Conservation (phyloP, 2,888 invertebrate species). For the Harpalus rubripes region DNA sequence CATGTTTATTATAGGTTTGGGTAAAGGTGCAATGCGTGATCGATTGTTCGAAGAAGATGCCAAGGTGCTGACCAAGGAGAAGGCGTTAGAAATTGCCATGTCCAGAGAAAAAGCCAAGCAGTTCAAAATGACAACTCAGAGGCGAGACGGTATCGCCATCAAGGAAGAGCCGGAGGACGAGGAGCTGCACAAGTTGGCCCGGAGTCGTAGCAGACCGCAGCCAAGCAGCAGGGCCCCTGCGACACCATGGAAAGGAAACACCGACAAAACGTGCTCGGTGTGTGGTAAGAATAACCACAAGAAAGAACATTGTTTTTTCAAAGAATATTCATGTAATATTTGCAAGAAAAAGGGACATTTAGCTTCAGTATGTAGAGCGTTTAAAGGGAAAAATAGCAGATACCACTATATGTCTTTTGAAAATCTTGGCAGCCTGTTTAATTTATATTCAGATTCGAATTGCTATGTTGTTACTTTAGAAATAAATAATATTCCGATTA, state of each 20-base stretch:
- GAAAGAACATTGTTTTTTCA: not conserved
- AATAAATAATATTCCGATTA: constrained; percentile 3
- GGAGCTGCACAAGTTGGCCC: not conserved
- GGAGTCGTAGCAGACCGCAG: not conserved
- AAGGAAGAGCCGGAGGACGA: constrained; percentile 6
- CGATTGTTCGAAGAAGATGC: constrained; percentile 41
- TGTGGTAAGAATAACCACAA: constrained; percentile 23
- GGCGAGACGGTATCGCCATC: constrained; percentile 9
- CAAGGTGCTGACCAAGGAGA: not conserved
- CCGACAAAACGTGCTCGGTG: constrained; percentile 12
- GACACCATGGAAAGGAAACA: not conserved
- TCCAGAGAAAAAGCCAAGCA: not conserved
- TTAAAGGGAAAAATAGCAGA: constrained; percentile 6
- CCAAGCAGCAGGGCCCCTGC: not conserved
- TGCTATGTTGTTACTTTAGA: constrained; percentile 19
- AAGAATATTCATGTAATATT: not conserved
- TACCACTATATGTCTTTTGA: not conserved
- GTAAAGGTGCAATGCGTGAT: constrained; percentile 6
- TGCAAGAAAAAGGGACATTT: constrained; percentile 43
- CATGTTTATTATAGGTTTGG: constrained; percentile 20
- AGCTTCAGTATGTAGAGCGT: not conserved
- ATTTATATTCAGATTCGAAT: constrained; percentile 9
- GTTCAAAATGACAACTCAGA: constrained; percentile 9
- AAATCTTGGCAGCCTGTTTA: not conserved
- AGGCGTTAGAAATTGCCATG: constrained; percentile 19